Conservation (phyloP, 2,888 invertebrate species). For the Tethea ocularis region DNA sequence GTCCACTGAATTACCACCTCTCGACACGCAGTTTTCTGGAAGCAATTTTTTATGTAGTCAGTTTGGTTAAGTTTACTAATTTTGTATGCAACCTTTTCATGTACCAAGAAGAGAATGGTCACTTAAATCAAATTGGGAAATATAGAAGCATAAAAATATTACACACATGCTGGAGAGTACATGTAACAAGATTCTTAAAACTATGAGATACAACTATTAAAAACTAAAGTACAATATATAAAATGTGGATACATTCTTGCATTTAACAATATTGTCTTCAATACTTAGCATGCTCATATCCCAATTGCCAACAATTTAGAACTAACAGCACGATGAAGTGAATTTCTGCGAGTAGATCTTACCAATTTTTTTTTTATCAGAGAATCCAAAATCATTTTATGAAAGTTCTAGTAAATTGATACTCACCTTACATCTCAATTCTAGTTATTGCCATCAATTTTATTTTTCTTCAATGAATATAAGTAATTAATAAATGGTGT, state of each 20-base stretch:
- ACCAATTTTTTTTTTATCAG: neutral
- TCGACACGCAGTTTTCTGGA: neutral
- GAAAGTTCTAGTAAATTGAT: conserved; percentile 17
- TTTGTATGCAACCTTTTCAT: neutral
- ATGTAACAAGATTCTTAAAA: conserved; percentile 63
- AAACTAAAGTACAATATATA: conserved; percentile 55
- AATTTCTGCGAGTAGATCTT: conserved; percentile 11
- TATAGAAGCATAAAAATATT: conserved; percentile 29
- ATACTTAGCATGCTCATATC: conserved; percentile 70
- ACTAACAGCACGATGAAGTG: conserved; percentile 35
- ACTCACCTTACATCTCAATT: conserved; percentile 33
- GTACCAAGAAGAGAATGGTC: neutral
- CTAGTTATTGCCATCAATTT: conserved; percentile 58
- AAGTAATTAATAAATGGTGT: conserved; percentile 29
- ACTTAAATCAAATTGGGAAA: conserved; percentile 17
- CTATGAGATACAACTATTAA: conserved; percentile 63
- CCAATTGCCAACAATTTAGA: conserved; percentile 53
- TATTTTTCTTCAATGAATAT: conserved; percentile 43
- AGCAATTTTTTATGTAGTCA: neutral
- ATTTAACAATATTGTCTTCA: conserved; percentile 81
- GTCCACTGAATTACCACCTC: neutral
- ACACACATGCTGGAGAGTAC: conserved; percentile 30
- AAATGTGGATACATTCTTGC: conserved; percentile 78
- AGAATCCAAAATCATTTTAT: neutral
- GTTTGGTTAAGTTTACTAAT: neutral